Evolutionary conservation across 2,797 vertebrate species (phyloP).

Genomic region (Kryptopterus vitreolus): DNA sequence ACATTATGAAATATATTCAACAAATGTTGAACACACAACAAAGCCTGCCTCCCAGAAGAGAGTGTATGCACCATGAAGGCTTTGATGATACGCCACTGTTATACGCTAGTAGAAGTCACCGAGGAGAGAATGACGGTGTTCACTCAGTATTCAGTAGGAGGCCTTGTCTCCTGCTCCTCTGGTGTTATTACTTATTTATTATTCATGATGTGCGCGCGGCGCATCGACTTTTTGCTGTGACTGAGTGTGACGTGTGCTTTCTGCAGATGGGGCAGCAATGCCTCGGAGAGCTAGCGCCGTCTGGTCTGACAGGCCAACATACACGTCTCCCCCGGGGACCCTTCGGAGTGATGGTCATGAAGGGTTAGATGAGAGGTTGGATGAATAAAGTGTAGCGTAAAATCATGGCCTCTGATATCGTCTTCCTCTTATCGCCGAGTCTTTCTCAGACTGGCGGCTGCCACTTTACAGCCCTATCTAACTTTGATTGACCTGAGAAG

Average conservation of each 20-base stretch:
- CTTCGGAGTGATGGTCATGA: not conserved
- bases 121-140: constrained; percentile 36
- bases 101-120: constrained; percentile 12
- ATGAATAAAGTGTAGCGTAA: constrained; percentile 30
- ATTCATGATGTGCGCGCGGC: constrained; percentile 49
- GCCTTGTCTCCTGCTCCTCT: constrained; percentile 52
- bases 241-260: constrained; percentile 52
- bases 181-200: constrained; percentile 59
- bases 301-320: constrained; percentile 45
- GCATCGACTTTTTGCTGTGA: constrained; percentile 46
- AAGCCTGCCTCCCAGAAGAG: constrained; percentile 44
- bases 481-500: constrained; percentile 66
- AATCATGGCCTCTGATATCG: constrained; percentile 39
- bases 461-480: constrained; percentile 43
- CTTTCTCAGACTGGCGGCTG: constrained; percentile 41
- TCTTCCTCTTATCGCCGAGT: constrained; percentile 22
- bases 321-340: constrained; percentile 35
- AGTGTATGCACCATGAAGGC: constrained; percentile 36
- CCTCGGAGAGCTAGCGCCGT: constrained; percentile 19
- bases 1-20: constrained; percentile 21
- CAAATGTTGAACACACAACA: constrained; percentile 40
- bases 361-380: constrained; percentile 8
- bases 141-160: constrained; percentile 54
- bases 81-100: constrained; percentile 49
- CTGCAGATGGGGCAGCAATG: constrained; percentile 44